These are phyloP conservation scores for Gryllus bimaculatus DNA, from an alignment of 1,140 invertebrate genomes.

Conservation along the genomic window DNA sequence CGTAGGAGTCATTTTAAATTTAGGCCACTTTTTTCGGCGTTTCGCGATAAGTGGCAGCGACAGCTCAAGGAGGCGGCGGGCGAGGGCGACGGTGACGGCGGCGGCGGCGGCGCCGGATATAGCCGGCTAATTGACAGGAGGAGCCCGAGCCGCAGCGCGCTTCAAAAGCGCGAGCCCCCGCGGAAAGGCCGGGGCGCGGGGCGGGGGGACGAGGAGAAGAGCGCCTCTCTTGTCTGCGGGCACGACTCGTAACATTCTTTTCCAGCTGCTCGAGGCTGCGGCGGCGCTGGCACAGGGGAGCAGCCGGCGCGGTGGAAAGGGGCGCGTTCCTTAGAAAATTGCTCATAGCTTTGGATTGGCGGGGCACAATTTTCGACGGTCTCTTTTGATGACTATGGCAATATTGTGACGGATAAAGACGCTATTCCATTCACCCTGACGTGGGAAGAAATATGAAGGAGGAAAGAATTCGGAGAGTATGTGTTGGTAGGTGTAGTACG, in stretches of 20 bases:
- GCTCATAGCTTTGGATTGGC: too few species aligned
- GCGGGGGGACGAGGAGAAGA: background rate
- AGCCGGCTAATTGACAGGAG: background rate
- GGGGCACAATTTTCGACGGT: too few species aligned
- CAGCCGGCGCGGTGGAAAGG: background rate
- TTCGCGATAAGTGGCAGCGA: background rate
- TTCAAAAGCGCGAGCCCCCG: background rate
- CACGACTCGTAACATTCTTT: background rate
- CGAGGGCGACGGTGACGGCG: background rate
- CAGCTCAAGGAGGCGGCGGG: background rate
- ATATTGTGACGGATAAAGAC: too few species aligned
- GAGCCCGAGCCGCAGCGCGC: background rate
- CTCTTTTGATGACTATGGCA: too few species aligned
- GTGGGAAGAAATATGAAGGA: too few species aligned
- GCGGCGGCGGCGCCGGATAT: background rate
- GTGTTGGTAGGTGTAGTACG: too few species aligned
- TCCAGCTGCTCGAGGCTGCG: background rate
- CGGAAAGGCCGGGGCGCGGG: too few species aligned
- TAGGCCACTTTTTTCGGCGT: background rate
- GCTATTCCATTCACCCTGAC: too few species aligned
- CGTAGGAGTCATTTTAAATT: slow-evolving; percentile 5
- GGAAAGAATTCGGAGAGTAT: too few species aligned
- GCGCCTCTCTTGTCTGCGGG: background rate
- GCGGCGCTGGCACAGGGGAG: background rate
- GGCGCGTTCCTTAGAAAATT: too few species aligned